These are phyloP conservation scores for Drosophila neocordata DNA, from an alignment of 1,140 invertebrate genomes.

Conservation along the genomic window DNA sequence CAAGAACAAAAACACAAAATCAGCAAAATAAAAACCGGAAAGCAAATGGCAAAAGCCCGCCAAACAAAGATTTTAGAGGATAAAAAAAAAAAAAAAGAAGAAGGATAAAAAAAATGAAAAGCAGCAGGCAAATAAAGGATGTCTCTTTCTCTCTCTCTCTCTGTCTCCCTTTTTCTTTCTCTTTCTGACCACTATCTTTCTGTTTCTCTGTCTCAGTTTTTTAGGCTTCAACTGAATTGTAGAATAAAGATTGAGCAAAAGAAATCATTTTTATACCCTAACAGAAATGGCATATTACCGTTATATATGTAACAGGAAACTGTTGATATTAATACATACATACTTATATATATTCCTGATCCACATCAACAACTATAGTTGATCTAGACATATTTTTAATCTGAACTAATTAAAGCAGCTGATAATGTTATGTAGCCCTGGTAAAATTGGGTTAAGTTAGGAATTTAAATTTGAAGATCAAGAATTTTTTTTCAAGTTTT, in stretches of 20 bases:
- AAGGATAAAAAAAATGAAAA: slow-evolving; percentile 12
- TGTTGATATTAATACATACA: too few relatives aligned
- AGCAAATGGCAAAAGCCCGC: slow-evolving; percentile 57
- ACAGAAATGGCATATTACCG: neutral
- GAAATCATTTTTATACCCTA: slow-evolving; percentile 18
- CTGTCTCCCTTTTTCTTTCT: neutral
- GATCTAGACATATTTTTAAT: neutral
- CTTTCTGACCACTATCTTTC: neutral
- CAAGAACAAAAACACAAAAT: slow-evolving; percentile 13
- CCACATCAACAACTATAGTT: too few relatives aligned
- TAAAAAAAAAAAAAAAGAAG: slow-evolving; percentile 14
- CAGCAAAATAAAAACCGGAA: slow-evolving; percentile 11
- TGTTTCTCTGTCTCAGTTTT: neutral
- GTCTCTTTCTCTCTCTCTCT: neutral
- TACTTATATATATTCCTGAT: too few relatives aligned
- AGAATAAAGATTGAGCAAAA: slow-evolving; percentile 1
- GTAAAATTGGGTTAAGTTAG: too few relatives aligned
- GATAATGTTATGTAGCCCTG: too few relatives aligned
- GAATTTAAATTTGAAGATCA: too few relatives aligned
- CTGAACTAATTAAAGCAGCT: too few relatives aligned
- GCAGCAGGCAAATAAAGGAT: neutral
- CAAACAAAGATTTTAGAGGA: slow-evolving; percentile 46
- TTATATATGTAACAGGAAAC: neutral
- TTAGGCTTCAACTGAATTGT: slow-evolving; percentile 3
- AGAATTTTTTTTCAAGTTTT: too few relatives aligned